These are phyloP conservation scores for Allolobophora icterica DNA, from an alignment of 2,888 invertebrate species.

Conservation along the genomic window DNA sequence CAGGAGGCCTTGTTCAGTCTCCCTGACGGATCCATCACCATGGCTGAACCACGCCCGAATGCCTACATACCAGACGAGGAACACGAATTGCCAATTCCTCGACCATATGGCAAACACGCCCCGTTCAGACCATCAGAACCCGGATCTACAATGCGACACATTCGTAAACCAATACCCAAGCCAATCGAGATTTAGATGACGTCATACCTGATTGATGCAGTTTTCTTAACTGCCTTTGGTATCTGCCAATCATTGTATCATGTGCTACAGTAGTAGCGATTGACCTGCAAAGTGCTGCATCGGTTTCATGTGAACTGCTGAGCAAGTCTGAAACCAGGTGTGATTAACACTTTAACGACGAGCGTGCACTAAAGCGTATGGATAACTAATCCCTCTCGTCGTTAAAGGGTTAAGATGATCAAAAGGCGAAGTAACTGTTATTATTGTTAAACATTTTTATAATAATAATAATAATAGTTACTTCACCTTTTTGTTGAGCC, in stretches of 20 bases:
- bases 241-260: neutral
- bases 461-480: too few species aligned
- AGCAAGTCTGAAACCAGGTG: neutral
- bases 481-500: neutral
- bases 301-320: neutral
- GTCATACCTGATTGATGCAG: neutral
- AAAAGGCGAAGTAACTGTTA: too few species aligned
- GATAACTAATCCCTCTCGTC: too few species aligned
- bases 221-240: neutral
- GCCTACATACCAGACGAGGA: slow-evolving; percentile 66
- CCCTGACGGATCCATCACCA: slow-evolving; percentile 61
- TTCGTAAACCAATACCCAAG: slow-evolving; percentile 65
- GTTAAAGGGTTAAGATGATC: too few species aligned
- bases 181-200: slow-evolving; percentile 64
- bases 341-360: neutral
- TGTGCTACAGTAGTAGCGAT: neutral
- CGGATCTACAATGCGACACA: slow-evolving; percentile 64
- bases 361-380: too few species aligned
- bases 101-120: slow-evolving; percentile 64
- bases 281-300: neutral
- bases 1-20: slow-evolving; percentile 63
- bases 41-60: slow-evolving; percentile 65
- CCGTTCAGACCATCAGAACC: slow-evolving; percentile 64
- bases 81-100: slow-evolving; percentile 64
- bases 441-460: too few species aligned